Evolutionary conservation across 2,113 vertebrate genomes (phyloP).

Genomic region (Callopanchax toddi): DNA sequence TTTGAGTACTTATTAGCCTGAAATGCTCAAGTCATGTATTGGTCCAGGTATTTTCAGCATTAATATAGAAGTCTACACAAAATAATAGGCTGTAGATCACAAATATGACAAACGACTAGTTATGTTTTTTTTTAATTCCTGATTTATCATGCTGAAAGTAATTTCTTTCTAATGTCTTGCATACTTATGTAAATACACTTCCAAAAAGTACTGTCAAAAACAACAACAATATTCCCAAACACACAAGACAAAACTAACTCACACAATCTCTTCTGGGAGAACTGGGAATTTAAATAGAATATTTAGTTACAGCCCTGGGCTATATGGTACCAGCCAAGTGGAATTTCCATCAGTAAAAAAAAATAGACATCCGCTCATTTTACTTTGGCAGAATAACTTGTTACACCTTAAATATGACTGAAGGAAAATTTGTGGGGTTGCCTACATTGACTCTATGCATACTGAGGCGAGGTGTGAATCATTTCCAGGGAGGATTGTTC

Average conservation of each 20-base stretch:
- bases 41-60: too few species aligned
- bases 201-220: neutral
- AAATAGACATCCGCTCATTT: accelerated
- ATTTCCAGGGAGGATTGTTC: neutral
- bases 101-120: too few species aligned
- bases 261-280: neutral
- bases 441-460: neutral
- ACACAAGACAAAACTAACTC: neutral
- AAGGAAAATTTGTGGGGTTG: conserved; percentile 21
- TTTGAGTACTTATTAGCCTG: too few species aligned
- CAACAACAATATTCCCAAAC: neutral
- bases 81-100: too few species aligned
- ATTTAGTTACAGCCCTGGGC: neutral
- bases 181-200: neutral
- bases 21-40: too few species aligned
- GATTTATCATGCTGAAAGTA: neutral
- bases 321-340: conserved; percentile 1
- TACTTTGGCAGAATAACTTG: too few species aligned
- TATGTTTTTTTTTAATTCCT: neutral
- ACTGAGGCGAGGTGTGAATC: too few species aligned
- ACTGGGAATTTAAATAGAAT: neutral
- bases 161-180: neutral
- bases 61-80: too few species aligned
- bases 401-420: neutral
- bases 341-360: conserved; percentile 12